Evolutionary conservation across 2,113 vertebrate species (phyloP).

Genomic region (Nothobranchius furzeri): DNA sequence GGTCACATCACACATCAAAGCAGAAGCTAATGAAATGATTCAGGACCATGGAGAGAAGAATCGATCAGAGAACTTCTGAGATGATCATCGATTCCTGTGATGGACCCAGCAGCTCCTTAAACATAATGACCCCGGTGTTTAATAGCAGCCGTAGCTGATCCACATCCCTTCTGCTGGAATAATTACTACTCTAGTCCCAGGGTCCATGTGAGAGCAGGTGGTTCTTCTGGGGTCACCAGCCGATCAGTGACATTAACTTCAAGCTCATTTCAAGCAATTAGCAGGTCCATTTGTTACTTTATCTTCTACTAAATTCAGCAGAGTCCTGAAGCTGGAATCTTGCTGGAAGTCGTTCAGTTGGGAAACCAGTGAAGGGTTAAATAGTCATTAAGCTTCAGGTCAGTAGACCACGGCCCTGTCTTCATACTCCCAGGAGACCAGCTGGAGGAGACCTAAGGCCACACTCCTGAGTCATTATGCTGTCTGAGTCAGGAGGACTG

Average conservation of each 20-base stretch:
- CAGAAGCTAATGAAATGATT: conserved; percentile 35
- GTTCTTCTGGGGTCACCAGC: background rate
- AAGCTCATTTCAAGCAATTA: background rate
- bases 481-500: no score
- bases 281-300: background rate
- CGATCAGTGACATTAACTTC: background rate
- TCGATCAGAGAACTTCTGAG: conserved; percentile 21
- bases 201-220: background rate
- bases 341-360: background rate
- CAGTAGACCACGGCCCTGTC: background rate
- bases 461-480: no score
- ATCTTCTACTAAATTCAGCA: background rate
- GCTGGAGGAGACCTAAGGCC: no score
- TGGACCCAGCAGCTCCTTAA: conserved; percentile 7
- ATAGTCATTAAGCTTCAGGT: background rate
- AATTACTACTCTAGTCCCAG: background rate
- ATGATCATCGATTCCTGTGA: conserved; percentile 13
- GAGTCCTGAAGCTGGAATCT: background rate
- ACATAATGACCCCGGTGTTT: background rate
- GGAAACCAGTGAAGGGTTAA: background rate
- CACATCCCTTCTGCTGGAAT: background rate
- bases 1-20: conserved; percentile 5
- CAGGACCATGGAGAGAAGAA: conserved; percentile 13
- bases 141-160: background rate
- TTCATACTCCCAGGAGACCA: background rate